phyloP scores from a whole-genome alignment of 2,113 vertebrate genomes.

The Brachypodius melanocephalos region DNA sequence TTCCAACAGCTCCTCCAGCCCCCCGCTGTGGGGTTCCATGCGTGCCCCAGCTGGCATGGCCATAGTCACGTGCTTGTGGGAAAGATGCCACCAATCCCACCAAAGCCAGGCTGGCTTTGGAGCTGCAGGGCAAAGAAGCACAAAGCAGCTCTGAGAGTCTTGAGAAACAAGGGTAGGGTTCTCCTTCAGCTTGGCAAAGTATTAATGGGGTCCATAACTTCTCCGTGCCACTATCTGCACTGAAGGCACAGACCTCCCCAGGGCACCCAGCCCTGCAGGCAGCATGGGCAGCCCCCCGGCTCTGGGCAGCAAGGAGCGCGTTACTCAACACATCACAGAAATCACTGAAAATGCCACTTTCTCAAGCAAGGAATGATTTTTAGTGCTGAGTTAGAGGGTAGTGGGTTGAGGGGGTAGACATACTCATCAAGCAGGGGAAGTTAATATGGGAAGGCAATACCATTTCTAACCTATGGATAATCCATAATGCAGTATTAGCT shows the following conservation, averaged over 20 bases:
- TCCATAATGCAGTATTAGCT: background rate
- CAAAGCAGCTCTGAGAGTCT: background rate
- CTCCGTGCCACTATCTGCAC: background rate
- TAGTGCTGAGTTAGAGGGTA: background rate
- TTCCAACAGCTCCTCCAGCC: background rate
- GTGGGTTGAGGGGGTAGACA: background rate
- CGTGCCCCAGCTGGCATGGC: background rate
- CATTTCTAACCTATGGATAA: background rate
- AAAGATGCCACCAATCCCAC: background rate
- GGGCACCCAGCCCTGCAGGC: background rate
- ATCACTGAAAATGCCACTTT: background rate
- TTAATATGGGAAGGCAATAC: background rate
- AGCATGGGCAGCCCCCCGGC: background rate
- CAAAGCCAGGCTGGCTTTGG: background rate
- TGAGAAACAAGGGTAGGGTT: background rate
- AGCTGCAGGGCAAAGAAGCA: background rate
- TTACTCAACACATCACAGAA: background rate
- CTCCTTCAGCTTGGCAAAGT: background rate
- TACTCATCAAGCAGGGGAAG: constrained; percentile 39
- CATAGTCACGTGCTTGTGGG: background rate
- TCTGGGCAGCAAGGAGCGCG: background rate
- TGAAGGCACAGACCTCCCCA: background rate
- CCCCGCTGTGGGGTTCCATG: background rate
- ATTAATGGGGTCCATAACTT: background rate
- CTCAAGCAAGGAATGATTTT: constrained; percentile 36